phyloP scores from a whole-genome alignment of 2,797 vertebrate genomes.

The Phalloptychus januarius region DNA sequence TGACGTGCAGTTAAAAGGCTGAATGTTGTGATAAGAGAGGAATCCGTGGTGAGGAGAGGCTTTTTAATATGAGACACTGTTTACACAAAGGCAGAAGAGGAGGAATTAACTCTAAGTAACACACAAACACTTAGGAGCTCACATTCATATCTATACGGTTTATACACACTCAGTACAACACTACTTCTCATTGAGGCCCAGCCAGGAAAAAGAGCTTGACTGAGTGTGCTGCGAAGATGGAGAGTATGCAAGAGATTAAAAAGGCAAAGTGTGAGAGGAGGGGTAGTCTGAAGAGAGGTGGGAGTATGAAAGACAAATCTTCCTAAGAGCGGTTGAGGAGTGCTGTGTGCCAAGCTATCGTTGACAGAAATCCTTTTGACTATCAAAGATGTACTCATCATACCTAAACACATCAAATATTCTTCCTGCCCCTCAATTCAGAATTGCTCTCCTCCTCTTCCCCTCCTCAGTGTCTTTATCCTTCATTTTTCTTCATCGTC shows the following conservation, averaged over 20 bases:
- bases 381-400: conserved; percentile 74
- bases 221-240: conserved; percentile 61
- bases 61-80: conserved; percentile 66
- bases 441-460: conserved; percentile 10
- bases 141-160: neutral
- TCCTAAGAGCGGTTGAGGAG: conserved; percentile 73
- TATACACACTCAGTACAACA: conserved; percentile 36
- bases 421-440: conserved; percentile 23
- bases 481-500: conserved; percentile 34
- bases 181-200: conserved; percentile 59
- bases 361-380: conserved; percentile 75
- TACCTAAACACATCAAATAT: conserved; percentile 62
- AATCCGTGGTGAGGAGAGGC: conserved; percentile 57
- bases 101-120: conserved; percentile 67
- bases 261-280: conserved; percentile 72
- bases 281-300: conserved; percentile 75
- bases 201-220: conserved; percentile 67
- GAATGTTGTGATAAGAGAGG: conserved; percentile 67
- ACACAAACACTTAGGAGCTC: conserved; percentile 24
- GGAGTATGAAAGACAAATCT: conserved; percentile 82
- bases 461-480: conserved; percentile 14
- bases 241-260: conserved; percentile 71
- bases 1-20: conserved; percentile 66
- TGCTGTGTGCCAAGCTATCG: conserved; percentile 69
- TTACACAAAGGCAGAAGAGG: conserved; percentile 67